A percentile compares a stretch with the other conserved stretches of the same genome.
These are phyloP conservation scores for Chorisops tibialis DNA, from an alignment of 2,888 invertebrate species.

Conservation along the genomic window DNA sequence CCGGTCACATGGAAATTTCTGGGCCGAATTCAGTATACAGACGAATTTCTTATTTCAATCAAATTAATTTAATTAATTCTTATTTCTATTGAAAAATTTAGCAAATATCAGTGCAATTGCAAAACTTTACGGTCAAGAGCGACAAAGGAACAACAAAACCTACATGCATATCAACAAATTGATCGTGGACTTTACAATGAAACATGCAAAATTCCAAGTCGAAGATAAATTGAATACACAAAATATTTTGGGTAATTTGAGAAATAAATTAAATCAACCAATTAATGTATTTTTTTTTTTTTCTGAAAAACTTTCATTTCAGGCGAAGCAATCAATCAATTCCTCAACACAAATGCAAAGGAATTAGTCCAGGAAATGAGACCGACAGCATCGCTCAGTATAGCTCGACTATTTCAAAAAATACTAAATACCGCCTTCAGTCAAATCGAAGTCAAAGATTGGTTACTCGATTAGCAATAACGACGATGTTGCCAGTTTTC, in stretches of 20 bases:
- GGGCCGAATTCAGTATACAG: slow-evolving; percentile 71
- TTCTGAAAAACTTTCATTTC: slow-evolving; percentile 28
- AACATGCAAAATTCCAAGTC: slow-evolving; percentile 67
- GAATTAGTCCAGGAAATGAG: slow-evolving; percentile 81
- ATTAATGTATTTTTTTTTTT: slow-evolving; percentile 5
- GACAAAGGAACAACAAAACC: slow-evolving; percentile 57
- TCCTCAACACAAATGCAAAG: slow-evolving; percentile 74
- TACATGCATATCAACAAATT: slow-evolving; percentile 69
- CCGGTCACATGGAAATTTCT: slow-evolving; percentile 74
- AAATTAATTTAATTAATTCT: slow-evolving; percentile 9
- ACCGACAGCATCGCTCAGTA: slow-evolving; percentile 68
- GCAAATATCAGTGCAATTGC: slow-evolving; percentile 69
- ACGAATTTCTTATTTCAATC: background rate
- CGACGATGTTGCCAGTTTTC: too few species aligned
- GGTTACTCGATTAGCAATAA: slow-evolving; percentile 56
- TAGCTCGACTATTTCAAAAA: slow-evolving; percentile 69
- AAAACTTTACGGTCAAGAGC: slow-evolving; percentile 67
- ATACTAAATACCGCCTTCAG: slow-evolving; percentile 72
- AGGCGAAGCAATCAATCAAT: slow-evolving; percentile 81
- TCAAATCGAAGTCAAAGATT: slow-evolving; percentile 67
- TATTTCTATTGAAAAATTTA: slow-evolving; percentile 41
- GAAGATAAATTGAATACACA: slow-evolving; percentile 70
- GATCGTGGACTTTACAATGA: slow-evolving; percentile 67
- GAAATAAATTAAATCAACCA: background rate
- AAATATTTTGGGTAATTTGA: slow-evolving; percentile 65